Evolutionary conservation across 2,113 vertebrate genomes (phyloP), one percentile per base, ranked within the genome.

Genomic region (Osmerus mordax): DNA sequence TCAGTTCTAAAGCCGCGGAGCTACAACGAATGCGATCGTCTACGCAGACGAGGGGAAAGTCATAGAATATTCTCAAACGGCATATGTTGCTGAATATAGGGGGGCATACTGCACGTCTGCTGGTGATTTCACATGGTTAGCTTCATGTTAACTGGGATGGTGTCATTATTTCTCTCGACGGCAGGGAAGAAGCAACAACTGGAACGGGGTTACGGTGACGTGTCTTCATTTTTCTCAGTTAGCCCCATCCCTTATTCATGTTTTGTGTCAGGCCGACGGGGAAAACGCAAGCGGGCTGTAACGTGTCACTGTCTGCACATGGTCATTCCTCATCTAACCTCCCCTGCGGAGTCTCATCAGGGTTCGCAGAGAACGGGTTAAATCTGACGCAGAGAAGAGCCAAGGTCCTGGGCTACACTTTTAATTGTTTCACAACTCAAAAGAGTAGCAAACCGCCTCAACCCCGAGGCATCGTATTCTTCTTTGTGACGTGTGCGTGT

Each of bases 41-140:
- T n/a, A 32, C 60, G 14, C 67, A 71, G 54, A 15, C 68, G 55
- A 51, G 41, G 69, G 47, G 7, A 52, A 19, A 54, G 53, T 71
- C 21, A 18, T 16, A 36, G 25, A 69, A 28, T 21, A 51, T 55
- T 3, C 60, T 65, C 28, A 71, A 65, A 65, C 52, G 19, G 65
- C 51, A 56, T 68, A 69, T 62, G 56, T 60, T 29, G 67, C 28
- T 72, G 65, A 63, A 52, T 51, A 19, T 53, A 54, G 23, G 5
- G 23, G 25, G 69, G 21, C 23, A 19, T 53, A 62, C 2, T 32
- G 19, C 60, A 18, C 58, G 28, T 25, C 21, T 67, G n/a, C 60
- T 73, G 70, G 59, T 76, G 67, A 76, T 78, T 78, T 78, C 66
- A 68, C 52, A 47, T 73, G 73, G 70, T 78, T 78, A 72, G 47